Percentiles rank a stretch among this genome's conserved stretches.
Evolutionary conservation across 35 echinoderm and acorn worm genomes (phyloP).

Genomic region (Diadema setosum): DNA sequence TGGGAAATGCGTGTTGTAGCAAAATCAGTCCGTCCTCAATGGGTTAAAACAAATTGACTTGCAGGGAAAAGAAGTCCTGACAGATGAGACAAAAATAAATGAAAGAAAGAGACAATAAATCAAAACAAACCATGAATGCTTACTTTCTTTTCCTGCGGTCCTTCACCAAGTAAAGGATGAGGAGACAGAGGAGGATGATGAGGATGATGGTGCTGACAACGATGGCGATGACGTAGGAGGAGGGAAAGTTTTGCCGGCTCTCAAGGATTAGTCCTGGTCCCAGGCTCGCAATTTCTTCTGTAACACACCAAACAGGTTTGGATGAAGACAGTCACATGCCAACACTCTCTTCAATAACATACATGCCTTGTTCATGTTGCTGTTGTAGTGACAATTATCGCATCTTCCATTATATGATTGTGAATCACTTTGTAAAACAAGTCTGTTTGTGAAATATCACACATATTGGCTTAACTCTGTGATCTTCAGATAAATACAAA

Average conservation of each 20-base stretch:
- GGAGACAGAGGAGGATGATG: background rate
- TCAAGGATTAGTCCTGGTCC: background rate
- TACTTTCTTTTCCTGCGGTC: constrained; percentile 17
- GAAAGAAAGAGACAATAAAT: too few species aligned
- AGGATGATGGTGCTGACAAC: constrained; percentile 10
- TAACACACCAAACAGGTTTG: background rate
- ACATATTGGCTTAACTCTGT: background rate
- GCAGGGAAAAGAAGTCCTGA: background rate
- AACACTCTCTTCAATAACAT: too few species aligned
- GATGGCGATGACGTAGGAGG: background rate
- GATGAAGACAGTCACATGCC: background rate
- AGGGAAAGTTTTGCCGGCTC: background rate
- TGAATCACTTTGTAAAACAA: background rate
- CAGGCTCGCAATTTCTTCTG: constrained; percentile 14
- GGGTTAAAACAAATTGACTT: background rate
- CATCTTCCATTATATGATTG: background rate
- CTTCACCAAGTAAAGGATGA: background rate
- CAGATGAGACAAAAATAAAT: background rate
- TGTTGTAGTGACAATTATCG: background rate
- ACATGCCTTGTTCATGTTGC: background rate
- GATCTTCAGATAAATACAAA: too few species aligned
- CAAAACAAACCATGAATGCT: too few species aligned
- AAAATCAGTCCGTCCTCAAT: too few species aligned
- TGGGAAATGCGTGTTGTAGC: too few species aligned
- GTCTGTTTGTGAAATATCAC: background rate